Evolutionary conservation across 2,888 invertebrate species (phyloP), one percentile per base, ranked within the genome.

Genomic region (Cremastobaeus sp.): DNA sequence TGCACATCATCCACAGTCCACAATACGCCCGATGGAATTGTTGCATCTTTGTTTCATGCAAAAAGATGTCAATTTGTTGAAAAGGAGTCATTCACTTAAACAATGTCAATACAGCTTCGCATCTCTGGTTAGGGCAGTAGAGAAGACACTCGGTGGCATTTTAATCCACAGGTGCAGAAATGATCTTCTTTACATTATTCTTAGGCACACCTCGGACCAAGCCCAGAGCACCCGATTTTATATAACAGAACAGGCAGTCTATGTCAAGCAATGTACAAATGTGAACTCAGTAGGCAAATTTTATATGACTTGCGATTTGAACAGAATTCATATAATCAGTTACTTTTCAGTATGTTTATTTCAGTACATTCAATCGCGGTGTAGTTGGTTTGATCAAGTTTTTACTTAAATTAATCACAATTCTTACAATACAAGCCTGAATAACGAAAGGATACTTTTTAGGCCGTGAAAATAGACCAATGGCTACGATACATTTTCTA

Each of bases 161-260:
- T 83, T 69, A 57, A 73, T 41, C 45, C 41, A 41, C 65, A 48
- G 73, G 75, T 75, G 64, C 77, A 74, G 66, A 48, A 73, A 77
- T 74, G 77, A 80, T 83, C 83, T 83, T 76, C 84, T 86, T 87
- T 86, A 79, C 86, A 86, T 85, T 86, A 83, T 83, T 83, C 84
- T 81, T 86, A 88, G 87, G 86, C 84, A 81, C 86, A 83, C 81
- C 82, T 81, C 82, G 83, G 85, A 84, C 83, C 83, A 83, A 80
- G 79, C 79, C 79, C 68, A 77, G 80, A 79, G 80, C 76, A 78
- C 80, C 77, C 77, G 76, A 18, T 64, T 64, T 77, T 62, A 72
- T 35, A 59, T 57, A 48, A 25, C 3, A 25, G n/a, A n/a, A n/a
- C n/a, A n/a, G n/a, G n/a, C n/a, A n/a, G n/a, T n/a, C n/a, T n/a